Evolutionary conservation across 2,888 invertebrate species (phyloP), one percentile per base, ranked within the genome.

Genomic region (Xanthorhoe spadicearia): DNA sequence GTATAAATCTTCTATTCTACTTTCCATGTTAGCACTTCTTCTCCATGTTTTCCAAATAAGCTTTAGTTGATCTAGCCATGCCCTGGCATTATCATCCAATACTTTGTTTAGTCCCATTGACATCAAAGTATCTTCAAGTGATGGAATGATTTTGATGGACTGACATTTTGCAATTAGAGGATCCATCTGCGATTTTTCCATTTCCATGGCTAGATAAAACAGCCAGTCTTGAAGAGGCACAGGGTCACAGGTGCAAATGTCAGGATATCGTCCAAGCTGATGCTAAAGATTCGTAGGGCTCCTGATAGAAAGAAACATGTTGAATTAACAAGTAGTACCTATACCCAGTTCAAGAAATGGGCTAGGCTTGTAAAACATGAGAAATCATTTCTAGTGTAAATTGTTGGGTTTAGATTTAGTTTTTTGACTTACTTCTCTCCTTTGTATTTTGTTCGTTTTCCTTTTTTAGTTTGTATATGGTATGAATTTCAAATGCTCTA

Each of bases 31-130:
- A 15, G 89, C 82, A 82, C 94, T 94, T 79, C 93, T 94, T 75
- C 94, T 95, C 94, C 95, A 93, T 17, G 88, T 88, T 75, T 78
- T 86, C 92, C 93, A 93, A 35, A 86, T 87, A 15, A 73, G 62
- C 79, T 89, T 89, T 38, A 94, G 74, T 70, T 94, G 89, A 15
- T 85, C 73, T 28, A 94, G 85, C 93, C 94, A 94, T 15, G 74
- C 58, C 64, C 69, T 66, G 52, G 85, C 83, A 59, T 81, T 79
- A 7, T 85, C 82, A 75, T 94, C 92, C 61, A 94, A 83, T 56
- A 87, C 82, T 63, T 93, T 86, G 74, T 89, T 83, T 38, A 94
- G 81, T 38, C 92, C 94, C 69, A 85, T 83, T 17, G 75, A 73
- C 52, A 74, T 76, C 66, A 93, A 76, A 23, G 87, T 85, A 56